phyloP scores from a whole-genome alignment of 2,888 invertebrate species.

The Sinhomidia bicolor region DNA sequence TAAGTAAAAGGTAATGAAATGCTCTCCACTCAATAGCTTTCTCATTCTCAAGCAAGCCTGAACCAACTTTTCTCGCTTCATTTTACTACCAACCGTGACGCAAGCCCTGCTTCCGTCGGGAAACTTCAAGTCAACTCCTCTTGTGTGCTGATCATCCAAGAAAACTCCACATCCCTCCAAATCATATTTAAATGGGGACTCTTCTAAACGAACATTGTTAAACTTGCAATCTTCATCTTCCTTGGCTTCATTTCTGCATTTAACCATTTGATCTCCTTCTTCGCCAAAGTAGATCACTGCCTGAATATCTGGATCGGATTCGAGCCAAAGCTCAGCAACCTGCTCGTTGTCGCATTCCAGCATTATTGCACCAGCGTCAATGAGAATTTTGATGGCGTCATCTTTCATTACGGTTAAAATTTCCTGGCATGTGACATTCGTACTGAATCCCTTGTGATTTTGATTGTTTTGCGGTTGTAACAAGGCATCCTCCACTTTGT shows the following conservation, averaged over 20 bases:
- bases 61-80: slow-evolving; percentile 75
- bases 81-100: slow-evolving; percentile 70
- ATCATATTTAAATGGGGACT: slow-evolving; percentile 50
- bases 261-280: slow-evolving; percentile 32
- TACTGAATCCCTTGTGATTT: slow-evolving; percentile 8
- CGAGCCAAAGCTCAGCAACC: slow-evolving; percentile 76
- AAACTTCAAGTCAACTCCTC: slow-evolving; percentile 76
- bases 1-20: slow-evolving; percentile 70
- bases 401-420: slow-evolving; percentile 61
- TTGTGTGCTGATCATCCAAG: slow-evolving; percentile 76
- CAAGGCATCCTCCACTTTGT: slow-evolving; percentile 40
- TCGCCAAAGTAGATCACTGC: slow-evolving; percentile 59
- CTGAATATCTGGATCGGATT: slow-evolving; percentile 38
- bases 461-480: slow-evolving; percentile 52
- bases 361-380: slow-evolving; percentile 78
- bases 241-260: slow-evolving; percentile 2
- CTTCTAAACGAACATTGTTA: slow-evolving; percentile 49
- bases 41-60: slow-evolving; percentile 76
- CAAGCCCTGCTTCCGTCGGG: slow-evolving; percentile 53
- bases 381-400: slow-evolving; percentile 45
- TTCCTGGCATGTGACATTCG: slow-evolving; percentile 6
- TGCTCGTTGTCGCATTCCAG: slow-evolving; percentile 74
- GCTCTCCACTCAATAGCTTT: slow-evolving; percentile 69
- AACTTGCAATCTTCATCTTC: slow-evolving; percentile 41
- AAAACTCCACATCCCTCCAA: slow-evolving; percentile 62